Evolutionary conservation across 2,888 invertebrate species (phyloP).

Genomic region (Scaptomyza caliginosa): DNA sequence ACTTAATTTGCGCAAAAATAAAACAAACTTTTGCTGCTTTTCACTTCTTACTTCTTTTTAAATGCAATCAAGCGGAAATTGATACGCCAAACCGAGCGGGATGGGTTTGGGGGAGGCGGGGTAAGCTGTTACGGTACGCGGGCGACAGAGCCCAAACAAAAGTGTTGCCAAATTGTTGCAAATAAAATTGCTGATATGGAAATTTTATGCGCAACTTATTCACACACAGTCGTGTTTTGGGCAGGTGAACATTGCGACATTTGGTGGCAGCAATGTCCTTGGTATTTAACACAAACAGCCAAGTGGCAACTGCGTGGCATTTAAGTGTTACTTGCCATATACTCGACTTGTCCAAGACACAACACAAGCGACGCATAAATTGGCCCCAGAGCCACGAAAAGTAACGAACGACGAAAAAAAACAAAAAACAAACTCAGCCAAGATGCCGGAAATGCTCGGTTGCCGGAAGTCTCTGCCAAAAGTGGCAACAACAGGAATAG

Average conservation of each 20-base stretch:
- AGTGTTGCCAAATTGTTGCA: conserved; percentile 79
- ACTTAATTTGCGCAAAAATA: conserved; percentile 73
- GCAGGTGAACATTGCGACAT: conserved; percentile 3
- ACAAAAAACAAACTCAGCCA: conserved; percentile 10
- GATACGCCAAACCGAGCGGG: conserved; percentile 67
- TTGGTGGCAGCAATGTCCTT: conserved; percentile 43
- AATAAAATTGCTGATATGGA: conserved; percentile 78
- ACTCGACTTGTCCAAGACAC: conserved; percentile 30
- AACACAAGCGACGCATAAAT: conserved; percentile 47
- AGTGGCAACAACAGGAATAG: conserved; percentile 8
- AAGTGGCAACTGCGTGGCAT: conserved; percentile 46
- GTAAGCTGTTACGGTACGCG: no score
- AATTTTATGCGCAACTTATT: conserved; percentile 68
- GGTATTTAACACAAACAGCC: conserved; percentile 49
- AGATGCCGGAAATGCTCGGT: conserved; percentile 42
- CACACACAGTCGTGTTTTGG: conserved; percentile 25
- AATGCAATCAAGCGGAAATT: conserved; percentile 79
- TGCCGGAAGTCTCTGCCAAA: conserved; percentile 47
- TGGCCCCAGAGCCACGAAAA: conserved; percentile 9
- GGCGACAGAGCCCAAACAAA: conserved; percentile 40
- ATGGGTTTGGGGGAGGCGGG: neutral
- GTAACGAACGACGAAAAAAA: no score
- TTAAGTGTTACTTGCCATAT: conserved; percentile 19
- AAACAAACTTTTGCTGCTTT: conserved; percentile 53
- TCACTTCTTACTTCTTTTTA: conserved; percentile 33